Evolutionary conservation across 92 coral and sea anemone genomes (phyloP).

Genomic region (Palythoa grandiflora): DNA sequence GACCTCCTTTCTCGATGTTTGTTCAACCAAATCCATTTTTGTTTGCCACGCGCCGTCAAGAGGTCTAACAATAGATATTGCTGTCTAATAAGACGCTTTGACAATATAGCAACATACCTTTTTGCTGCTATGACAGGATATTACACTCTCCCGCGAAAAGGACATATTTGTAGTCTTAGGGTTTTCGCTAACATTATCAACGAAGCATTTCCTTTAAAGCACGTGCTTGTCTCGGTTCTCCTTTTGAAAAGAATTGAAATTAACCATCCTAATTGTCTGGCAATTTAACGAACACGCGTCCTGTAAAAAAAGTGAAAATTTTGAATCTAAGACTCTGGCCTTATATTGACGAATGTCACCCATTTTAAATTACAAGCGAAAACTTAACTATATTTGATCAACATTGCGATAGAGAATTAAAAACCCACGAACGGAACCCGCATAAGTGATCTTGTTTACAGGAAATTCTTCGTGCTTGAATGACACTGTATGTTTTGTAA

Average conservation of each 20-base stretch:
- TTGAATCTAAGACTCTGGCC: not conserved
- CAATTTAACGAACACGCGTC: slow-evolving; percentile 26
- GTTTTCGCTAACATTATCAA: not conserved
- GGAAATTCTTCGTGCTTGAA: slow-evolving; percentile 24
- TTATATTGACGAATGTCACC: not conserved
- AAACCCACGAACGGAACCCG: not conserved
- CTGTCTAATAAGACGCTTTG: not conserved
- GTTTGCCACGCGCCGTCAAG: not conserved
- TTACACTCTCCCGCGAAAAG: not conserved
- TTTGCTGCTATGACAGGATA: not conserved
- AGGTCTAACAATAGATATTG: not conserved
- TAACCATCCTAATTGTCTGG: slow-evolving; percentile 35
- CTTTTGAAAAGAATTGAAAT: slow-evolving; percentile 17
- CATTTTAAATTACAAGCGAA: not conserved
- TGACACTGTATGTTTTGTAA: slow-evolving; percentile 11
- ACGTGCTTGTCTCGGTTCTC: not conserved
- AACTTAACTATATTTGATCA: not conserved
- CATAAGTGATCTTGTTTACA: slow-evolving; percentile 22
- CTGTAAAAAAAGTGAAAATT: not conserved
- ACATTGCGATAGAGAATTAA: not conserved
- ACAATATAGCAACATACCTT: not conserved
- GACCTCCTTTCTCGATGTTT: not conserved
- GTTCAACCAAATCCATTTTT: not conserved
- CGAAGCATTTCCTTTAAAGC: not conserved
- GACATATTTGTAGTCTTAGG: not conserved